Percentiles rank a stretch among this genome's conserved stretches.
These are phyloP conservation scores for Mastigias papua DNA, from an alignment of 30 jellyfish, hydroid and myxozoan species.

Conservation along the genomic window DNA sequence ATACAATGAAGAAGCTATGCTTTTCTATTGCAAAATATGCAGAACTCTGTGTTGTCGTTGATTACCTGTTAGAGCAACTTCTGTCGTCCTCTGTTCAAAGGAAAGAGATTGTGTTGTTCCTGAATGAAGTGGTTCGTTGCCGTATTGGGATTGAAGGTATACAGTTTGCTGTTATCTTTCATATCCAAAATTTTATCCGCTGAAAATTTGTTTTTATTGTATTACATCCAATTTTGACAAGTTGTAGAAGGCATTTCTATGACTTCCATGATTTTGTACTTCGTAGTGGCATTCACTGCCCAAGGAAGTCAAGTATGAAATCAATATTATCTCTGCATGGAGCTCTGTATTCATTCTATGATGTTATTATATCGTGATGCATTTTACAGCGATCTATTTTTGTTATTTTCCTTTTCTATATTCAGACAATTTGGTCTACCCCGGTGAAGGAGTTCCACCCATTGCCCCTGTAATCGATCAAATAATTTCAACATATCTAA, in stretches of 20 bases:
- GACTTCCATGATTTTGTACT: no score
- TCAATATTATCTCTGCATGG: no score
- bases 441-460: not conserved
- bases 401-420: no score
- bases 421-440: not conserved
- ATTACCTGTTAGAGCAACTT: constrained; percentile 78
- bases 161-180: not conserved
- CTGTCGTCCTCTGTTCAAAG: constrained; percentile 57
- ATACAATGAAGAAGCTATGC: constrained; percentile 56
- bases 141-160: not conserved
- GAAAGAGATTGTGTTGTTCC: constrained; percentile 69
- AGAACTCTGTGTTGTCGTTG: constrained; percentile 69
- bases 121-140: constrained; percentile 71
- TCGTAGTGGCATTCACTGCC: no score
- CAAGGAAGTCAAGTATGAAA: no score
- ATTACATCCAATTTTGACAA: no score
- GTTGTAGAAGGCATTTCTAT: no score
- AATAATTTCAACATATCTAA: constrained; percentile 58
- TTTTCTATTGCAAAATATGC: constrained; percentile 67
- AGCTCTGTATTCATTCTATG: no score
- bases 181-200: not conserved
- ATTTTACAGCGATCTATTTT: no score
- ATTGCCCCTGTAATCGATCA: constrained; percentile 43
- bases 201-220: no score
- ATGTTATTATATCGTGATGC: no score